phyloP scores from a whole-genome alignment of 2,113 vertebrate genomes.

The Dipodomys spectabilis region DNA sequence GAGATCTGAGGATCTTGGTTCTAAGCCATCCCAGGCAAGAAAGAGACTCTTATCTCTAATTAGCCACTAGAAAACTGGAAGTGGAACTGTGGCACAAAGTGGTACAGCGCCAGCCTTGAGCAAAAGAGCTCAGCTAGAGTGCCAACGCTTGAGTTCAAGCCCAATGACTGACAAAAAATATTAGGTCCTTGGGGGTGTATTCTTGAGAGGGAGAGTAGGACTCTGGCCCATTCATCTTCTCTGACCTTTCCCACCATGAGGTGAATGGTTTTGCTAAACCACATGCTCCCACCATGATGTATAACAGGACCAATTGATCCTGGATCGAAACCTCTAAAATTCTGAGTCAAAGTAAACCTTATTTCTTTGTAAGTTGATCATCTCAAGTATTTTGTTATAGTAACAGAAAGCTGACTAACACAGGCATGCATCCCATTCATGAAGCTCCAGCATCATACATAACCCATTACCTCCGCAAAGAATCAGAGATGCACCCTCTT shows the following conservation, averaged over 20 bases:
- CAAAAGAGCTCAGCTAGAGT: too few relatives aligned
- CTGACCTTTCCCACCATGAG: not conserved
- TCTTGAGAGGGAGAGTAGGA: not conserved
- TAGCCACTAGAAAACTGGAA: too few relatives aligned
- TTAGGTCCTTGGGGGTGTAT: not conserved
- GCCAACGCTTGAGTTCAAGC: too few relatives aligned
- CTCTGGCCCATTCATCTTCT: not conserved
- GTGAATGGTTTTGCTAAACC: not conserved
- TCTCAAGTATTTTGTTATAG: not conserved
- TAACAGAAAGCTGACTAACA: not conserved
- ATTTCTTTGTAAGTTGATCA: not conserved
- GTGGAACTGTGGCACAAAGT: too few relatives aligned
- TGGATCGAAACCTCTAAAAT: not conserved
- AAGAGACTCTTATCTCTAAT: too few relatives aligned
- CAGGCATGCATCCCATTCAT: not conserved
- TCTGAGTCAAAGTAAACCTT: not conserved
- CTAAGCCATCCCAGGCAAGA: too few relatives aligned
- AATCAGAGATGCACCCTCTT: too few relatives aligned
- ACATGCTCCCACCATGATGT: too few relatives aligned
- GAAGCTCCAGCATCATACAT: not conserved
- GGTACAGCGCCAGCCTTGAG: too few relatives aligned
- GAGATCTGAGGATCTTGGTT: too few relatives aligned
- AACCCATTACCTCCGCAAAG: not conserved
- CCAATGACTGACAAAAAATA: too few relatives aligned
- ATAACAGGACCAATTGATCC: not conserved